Evolutionary conservation across 2,797 vertebrate species (phyloP).

Genomic region (Muscicapa striata): DNA sequence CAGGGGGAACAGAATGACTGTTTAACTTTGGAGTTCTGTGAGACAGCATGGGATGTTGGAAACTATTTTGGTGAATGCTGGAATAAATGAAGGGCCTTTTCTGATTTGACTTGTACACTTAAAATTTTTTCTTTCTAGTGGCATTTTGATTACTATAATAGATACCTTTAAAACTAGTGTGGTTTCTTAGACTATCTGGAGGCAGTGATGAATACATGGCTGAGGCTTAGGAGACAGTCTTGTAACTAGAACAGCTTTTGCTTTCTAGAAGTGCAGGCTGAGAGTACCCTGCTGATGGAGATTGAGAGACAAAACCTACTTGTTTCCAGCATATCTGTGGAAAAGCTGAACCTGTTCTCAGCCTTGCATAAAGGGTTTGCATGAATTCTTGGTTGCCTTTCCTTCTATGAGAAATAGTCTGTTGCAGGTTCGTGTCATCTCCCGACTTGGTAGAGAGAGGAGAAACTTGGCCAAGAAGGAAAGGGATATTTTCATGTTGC

Average conservation of each 20-base stretch:
- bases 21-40: background rate
- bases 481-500: background rate
- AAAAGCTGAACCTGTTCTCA: background rate
- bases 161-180: background rate
- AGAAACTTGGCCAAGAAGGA: background rate
- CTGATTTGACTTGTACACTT: background rate
- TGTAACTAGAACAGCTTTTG: background rate
- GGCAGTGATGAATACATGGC: background rate
- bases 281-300: background rate
- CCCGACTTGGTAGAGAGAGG: rapidly evolving
- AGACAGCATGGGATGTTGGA: background rate
- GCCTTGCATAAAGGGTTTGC: background rate
- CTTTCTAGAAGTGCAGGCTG: background rate
- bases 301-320: background rate
- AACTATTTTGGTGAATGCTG: background rate
- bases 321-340: background rate
- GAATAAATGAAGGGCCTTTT: background rate
- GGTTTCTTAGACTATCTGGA: background rate
- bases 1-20: background rate
- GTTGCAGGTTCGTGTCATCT: background rate
- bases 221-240: background rate
- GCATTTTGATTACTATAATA: background rate
- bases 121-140: background rate
- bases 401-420: background rate
- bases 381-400: background rate